Conservation (phyloP, 2,797 vertebrate genomes). For the Enteromius afrohamiltoni region DNA sequence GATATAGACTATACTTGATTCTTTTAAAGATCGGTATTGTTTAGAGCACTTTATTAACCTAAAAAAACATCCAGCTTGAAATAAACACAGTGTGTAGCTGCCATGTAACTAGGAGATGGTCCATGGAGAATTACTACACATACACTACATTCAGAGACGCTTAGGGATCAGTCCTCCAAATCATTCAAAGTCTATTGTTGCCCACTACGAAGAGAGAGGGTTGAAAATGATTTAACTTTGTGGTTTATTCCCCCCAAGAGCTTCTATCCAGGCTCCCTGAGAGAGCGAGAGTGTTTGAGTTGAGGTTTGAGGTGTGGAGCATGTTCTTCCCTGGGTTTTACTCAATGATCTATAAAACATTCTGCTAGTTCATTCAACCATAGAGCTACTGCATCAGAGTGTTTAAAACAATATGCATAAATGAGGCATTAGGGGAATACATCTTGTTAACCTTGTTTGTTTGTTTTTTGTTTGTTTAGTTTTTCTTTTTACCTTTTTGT, state of each 20-base stretch:
- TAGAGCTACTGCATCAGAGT: background rate
- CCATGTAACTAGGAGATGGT: background rate
- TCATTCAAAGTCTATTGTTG: slow-evolving; percentile 6
- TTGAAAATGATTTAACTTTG: slow-evolving; percentile 63
- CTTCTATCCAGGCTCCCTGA: slow-evolving; percentile 54
- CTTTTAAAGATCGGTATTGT: background rate
- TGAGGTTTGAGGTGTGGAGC: background rate
- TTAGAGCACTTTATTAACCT: background rate
- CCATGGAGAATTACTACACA: slow-evolving; percentile 34
- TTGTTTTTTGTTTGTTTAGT: too few relatives aligned
- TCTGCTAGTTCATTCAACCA: background rate
- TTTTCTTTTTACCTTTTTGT: background rate
- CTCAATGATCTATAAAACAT: background rate
- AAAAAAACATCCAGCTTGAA: background rate
- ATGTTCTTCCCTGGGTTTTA: background rate
- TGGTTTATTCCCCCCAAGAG: slow-evolving; percentile 49
- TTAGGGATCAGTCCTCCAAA: slow-evolving; percentile 58
- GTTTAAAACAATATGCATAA: background rate
- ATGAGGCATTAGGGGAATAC: background rate
- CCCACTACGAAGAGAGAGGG: slow-evolving; percentile 27
- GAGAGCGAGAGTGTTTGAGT: too few relatives aligned
- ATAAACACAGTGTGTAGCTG: background rate
- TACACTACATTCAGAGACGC: slow-evolving; percentile 59
- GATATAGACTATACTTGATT: too few relatives aligned
- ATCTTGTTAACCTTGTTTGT: background rate